These are phyloP conservation scores for Hafferia zeledoni DNA, from an alignment of 2,797 vertebrate species.

Conservation along the genomic window DNA sequence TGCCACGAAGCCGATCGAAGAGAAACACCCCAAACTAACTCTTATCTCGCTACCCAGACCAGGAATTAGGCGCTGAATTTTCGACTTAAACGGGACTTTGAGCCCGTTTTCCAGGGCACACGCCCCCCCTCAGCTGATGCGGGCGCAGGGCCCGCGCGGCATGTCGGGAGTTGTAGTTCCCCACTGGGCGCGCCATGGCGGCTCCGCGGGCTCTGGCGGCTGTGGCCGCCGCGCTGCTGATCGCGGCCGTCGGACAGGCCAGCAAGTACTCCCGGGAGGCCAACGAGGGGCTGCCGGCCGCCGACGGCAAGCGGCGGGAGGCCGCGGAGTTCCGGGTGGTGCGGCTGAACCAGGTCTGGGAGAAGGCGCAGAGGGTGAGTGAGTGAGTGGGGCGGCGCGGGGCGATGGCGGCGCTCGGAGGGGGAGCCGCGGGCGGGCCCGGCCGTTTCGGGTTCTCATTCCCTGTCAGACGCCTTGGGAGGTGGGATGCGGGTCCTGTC, in stretches of 20 bases:
- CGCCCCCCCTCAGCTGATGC: fast-evolving
- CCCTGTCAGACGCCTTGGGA: background rate
- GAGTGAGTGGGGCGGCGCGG: background rate
- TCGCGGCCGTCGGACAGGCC: slow-evolving; percentile 10
- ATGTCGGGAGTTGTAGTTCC: slow-evolving; percentile 36
- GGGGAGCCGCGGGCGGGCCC: background rate
- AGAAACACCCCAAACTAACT: no score
- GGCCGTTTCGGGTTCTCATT: background rate
- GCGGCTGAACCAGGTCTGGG: slow-evolving; percentile 92
- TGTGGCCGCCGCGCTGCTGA: background rate
- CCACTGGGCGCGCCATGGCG: background rate
- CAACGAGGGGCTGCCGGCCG: slow-evolving; percentile 82
- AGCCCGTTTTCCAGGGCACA: fast-evolving
- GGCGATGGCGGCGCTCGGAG: background rate
- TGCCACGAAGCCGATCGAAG: no score
- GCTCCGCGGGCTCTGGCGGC: background rate
- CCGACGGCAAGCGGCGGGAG: slow-evolving; percentile 25
- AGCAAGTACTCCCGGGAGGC: slow-evolving; percentile 89
- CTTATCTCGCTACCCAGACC: no score
- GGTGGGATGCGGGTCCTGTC: background rate
- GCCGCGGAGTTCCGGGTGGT: slow-evolving; percentile 87
- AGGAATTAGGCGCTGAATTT: fast-evolving
- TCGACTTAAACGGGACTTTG: fast-evolving
- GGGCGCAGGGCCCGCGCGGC: background rate
- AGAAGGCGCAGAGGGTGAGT: slow-evolving; percentile 91